Conservation (phyloP, 2,113 vertebrate genomes). For the Stercorarius parasiticus region DNA sequence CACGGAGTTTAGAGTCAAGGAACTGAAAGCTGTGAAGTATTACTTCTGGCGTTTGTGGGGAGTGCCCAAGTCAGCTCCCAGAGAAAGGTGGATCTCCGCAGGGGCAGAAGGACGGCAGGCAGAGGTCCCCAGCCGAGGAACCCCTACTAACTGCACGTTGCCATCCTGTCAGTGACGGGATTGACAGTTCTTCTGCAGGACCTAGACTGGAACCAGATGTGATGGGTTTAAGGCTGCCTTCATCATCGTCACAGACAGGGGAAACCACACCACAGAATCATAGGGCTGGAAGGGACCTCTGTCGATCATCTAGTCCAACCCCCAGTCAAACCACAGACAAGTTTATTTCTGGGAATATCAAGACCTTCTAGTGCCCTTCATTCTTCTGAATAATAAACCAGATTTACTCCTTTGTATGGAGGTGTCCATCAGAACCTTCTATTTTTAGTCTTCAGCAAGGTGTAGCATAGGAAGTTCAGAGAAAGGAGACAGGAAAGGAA, state of each 20-base stretch:
- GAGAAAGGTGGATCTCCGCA: background rate
- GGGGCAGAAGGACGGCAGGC: background rate
- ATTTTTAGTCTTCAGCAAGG: background rate
- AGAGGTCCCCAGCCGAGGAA: background rate
- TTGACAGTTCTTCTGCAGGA: background rate
- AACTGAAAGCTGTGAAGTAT: background rate
- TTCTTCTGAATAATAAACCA: background rate
- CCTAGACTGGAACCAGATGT: background rate
- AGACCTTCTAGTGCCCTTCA: background rate
- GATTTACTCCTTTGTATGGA: background rate
- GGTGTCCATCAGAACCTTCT: background rate
- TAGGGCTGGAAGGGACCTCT: no score
- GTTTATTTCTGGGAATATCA: background rate
- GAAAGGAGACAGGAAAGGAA: background rate
- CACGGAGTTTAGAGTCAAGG: background rate
- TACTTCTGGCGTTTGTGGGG: background rate
- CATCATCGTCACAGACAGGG: background rate
- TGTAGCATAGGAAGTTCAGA: background rate
- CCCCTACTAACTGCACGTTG: rapidly evolving
- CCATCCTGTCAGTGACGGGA: background rate
- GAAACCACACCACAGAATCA: background rate
- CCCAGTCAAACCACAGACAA: background rate
- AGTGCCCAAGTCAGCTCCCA: background rate
- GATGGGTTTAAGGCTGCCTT: background rate
- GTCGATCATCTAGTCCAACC: no score